Evolutionary conservation across 2,113 vertebrate species (phyloP).

Genomic region (Lathamus discolor): DNA sequence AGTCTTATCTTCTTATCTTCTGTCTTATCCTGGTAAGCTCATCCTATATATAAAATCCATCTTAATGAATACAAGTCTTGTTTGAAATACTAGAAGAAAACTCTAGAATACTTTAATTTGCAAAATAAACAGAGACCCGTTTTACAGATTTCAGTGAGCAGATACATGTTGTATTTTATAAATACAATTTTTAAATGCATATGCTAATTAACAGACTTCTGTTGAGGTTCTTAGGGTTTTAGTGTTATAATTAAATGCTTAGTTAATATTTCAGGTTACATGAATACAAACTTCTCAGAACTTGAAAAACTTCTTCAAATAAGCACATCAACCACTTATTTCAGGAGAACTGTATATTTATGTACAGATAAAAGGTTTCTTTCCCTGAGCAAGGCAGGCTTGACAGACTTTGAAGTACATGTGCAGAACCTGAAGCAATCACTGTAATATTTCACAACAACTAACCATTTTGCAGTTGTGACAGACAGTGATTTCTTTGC

Average conservation of each 20-base stretch:
- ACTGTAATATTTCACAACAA: not conserved
- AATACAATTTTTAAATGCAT: not conserved
- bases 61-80: not conserved
- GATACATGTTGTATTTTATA: accelerated
- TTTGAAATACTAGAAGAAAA: not conserved
- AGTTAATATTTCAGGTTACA: not conserved
- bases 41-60: not conserved
- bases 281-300: not conserved
- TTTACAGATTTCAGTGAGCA: not conserved
- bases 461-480: not conserved
- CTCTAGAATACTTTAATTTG: not conserved
- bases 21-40: not conserved
- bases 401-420: not conserved
- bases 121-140: not conserved
- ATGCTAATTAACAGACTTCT: not conserved
- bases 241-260: not conserved
- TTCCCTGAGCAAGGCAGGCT: not conserved
- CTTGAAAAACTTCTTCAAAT: not conserved
- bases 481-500: not conserved
- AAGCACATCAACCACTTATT: not conserved
- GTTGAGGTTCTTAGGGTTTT: not conserved
- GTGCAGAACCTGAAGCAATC: not conserved
- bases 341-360: not conserved
- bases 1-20: not conserved
- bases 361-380: not conserved